Evolutionary conservation across 1,140 invertebrate species (phyloP).

Genomic region (Drosophila kanapiae): DNA sequence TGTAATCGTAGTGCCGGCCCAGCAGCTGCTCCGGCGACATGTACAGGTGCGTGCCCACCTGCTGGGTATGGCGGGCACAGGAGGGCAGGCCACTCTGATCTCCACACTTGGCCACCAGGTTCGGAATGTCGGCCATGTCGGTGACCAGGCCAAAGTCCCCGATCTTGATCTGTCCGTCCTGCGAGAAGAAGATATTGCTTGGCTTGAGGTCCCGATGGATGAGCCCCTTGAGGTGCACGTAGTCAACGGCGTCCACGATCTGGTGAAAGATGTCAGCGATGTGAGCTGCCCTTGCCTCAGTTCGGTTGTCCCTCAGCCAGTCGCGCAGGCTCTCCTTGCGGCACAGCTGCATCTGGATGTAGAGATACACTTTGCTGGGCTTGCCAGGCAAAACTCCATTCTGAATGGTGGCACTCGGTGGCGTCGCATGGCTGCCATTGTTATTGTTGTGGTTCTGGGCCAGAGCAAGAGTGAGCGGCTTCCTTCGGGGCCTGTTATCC

Average conservation of each 20-base stretch:
- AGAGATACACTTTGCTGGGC: conserved; percentile 90
- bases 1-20: conserved; percentile 93
- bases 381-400: conserved; percentile 40
- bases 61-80: conserved; percentile 86
- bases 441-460: conserved; percentile 49
- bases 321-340: conserved; percentile 94
- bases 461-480: conserved; percentile 59
- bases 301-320: conserved; percentile 90
- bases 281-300: conserved; percentile 72
- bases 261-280: conserved; percentile 94
- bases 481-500: conserved; percentile 28
- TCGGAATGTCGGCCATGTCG: conserved; percentile 89
- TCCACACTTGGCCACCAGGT: conserved; percentile 80
- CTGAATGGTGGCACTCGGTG: conserved; percentile 43
- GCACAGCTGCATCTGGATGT: conserved; percentile 99
- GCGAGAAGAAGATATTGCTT: conserved; percentile 98
- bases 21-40: conserved; percentile 98
- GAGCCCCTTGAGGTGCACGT: conserved; percentile 95
- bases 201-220: conserved; percentile 99
- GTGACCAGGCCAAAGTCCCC: conserved; percentile 99
- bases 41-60: conserved; percentile 94
- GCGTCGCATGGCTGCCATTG: conserved; percentile 28
- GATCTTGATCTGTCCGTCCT: conserved; percentile 96
- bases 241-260: conserved; percentile 97
- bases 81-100: conserved; percentile 66